Evolutionary conservation across 1,140 invertebrate genomes (phyloP).

Genomic region (Pomacea maculata): DNA sequence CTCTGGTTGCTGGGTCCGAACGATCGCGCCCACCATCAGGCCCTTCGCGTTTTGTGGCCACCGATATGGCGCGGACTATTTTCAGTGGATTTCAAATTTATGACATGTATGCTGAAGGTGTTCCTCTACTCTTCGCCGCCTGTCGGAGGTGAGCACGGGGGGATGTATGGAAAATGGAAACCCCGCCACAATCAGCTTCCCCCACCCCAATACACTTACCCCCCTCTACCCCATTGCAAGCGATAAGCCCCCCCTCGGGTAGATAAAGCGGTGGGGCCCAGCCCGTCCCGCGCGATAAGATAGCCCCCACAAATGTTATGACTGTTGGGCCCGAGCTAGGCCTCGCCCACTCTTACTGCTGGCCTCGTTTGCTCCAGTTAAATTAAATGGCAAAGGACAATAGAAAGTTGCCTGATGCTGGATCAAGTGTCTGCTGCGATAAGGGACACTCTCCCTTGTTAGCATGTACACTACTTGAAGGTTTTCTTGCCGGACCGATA

Average conservation of each 20-base stretch:
- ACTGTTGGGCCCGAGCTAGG: background rate
- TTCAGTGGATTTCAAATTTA: conserved; percentile 22
- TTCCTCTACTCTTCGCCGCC: conserved; percentile 1
- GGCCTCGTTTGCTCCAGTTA: conserved; percentile 16
- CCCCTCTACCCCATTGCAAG: background rate
- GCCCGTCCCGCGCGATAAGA: conserved; percentile 18
- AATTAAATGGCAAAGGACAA: conserved; percentile 27
- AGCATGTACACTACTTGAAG: conserved; percentile 20
- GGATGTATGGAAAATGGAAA: conserved; percentile 19
- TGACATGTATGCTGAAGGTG: conserved; percentile 19
- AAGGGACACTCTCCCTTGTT: conserved; percentile 22
- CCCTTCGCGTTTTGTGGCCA: background rate
- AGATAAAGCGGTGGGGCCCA: conserved; percentile 1
- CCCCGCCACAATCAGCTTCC: conserved; percentile 14
- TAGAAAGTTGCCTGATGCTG: conserved; percentile 10
- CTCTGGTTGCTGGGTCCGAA: conserved; percentile 10
- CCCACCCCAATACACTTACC: too few relatives aligned
- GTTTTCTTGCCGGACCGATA: background rate
- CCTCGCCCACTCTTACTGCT: background rate
- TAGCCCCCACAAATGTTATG: conserved; percentile 16
- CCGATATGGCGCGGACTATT: conserved; percentile 14
- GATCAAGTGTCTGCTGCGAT: conserved; percentile 18
- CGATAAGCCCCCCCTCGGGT: background rate
- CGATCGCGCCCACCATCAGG: conserved; percentile 11
- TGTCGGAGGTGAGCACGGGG: background rate